A percentile compares a stretch with the other conserved stretches of the same genome.
Conservation (phyloP, 1,140 invertebrate species). For the Nebria ingens region DNA sequence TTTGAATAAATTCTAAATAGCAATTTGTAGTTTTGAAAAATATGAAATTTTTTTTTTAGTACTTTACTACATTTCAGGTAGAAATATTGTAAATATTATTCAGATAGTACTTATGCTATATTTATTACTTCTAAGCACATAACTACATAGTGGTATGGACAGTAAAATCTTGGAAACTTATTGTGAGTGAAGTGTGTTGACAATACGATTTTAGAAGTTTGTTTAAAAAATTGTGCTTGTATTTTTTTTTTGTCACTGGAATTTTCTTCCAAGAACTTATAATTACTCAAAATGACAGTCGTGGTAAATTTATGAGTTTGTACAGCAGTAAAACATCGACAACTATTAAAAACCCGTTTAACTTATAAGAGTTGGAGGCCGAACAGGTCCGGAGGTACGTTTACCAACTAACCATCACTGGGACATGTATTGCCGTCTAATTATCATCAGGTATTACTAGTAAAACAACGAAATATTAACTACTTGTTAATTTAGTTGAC, state of each 20-base stretch:
- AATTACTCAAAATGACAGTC: constrained; percentile 14
- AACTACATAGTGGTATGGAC: too few relatives aligned
- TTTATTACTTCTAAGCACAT: too few relatives aligned
- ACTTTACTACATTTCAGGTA: too few relatives aligned
- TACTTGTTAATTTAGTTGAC: background rate
- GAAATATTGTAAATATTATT: too few relatives aligned
- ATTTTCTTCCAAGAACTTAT: constrained; percentile 16
- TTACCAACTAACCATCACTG: background rate
- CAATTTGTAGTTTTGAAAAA: too few relatives aligned
- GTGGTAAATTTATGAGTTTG: constrained; percentile 16
- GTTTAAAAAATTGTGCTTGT: constrained; percentile 15
- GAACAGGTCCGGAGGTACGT: too few relatives aligned
- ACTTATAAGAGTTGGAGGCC: background rate
- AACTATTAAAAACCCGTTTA: constrained; percentile 5
- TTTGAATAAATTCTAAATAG: too few relatives aligned
- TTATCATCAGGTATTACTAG: background rate
- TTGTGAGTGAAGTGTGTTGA: too few relatives aligned
- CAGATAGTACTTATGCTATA: too few relatives aligned
- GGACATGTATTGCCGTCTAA: background rate
- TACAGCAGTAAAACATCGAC: constrained; percentile 11
- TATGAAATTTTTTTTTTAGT: too few relatives aligned
- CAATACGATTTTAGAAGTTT: constrained; percentile 18
- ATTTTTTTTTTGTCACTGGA: constrained; percentile 18
- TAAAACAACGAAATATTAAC: background rate
- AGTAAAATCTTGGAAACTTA: too few relatives aligned